These are phyloP conservation scores for Ectemnius continuus DNA, from an alignment of 2,888 invertebrate genomes.

Conservation along the genomic window DNA sequence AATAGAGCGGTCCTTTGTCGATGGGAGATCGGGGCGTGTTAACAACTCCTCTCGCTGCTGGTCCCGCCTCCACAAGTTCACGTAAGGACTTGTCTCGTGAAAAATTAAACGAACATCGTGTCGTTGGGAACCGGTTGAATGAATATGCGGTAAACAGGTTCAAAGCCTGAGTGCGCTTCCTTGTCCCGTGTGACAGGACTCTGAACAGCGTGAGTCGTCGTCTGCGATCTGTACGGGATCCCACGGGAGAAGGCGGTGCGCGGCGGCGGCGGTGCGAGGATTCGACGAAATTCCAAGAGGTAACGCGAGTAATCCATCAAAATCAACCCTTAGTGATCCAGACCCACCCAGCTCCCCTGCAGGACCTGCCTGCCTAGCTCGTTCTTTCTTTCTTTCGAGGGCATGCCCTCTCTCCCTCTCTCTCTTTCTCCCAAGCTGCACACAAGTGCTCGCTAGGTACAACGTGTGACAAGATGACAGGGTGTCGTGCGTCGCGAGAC, in stretches of 20 bases:
- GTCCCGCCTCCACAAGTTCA: too few species aligned
- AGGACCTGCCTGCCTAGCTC: slow-evolving; percentile 14
- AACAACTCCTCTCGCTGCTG: too few species aligned
- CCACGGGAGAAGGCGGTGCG: slow-evolving; percentile 39
- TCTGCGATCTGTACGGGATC: slow-evolving; percentile 31
- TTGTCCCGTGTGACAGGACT: slow-evolving; percentile 38
- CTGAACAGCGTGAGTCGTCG: slow-evolving; percentile 13
- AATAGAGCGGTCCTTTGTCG: too few species aligned
- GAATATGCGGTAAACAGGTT: too few species aligned
- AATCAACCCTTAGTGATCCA: slow-evolving; percentile 60
- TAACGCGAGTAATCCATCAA: slow-evolving; percentile 67
- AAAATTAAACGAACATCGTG: slow-evolving; percentile 27
- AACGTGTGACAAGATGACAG: slow-evolving; percentile 46
- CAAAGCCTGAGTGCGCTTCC: slow-evolving; percentile 44
- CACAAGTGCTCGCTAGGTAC: neutral
- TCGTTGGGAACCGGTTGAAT: neutral
- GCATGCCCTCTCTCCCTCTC: too few species aligned
- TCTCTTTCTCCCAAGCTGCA: neutral
- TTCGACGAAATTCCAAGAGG: slow-evolving; percentile 55
- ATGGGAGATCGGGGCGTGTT: too few species aligned
- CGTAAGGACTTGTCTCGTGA: slow-evolving; percentile 5
- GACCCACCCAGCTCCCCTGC: neutral
- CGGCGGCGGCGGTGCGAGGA: slow-evolving; percentile 30
- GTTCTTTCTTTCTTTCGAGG: neutral
- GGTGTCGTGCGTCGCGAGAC: slow-evolving; percentile 54